A percentile compares a stretch with the other conserved stretches of the same genome.
phyloP scores from a whole-genome alignment of 2,888 invertebrate species.

The Gisinianus flammeolus region DNA sequence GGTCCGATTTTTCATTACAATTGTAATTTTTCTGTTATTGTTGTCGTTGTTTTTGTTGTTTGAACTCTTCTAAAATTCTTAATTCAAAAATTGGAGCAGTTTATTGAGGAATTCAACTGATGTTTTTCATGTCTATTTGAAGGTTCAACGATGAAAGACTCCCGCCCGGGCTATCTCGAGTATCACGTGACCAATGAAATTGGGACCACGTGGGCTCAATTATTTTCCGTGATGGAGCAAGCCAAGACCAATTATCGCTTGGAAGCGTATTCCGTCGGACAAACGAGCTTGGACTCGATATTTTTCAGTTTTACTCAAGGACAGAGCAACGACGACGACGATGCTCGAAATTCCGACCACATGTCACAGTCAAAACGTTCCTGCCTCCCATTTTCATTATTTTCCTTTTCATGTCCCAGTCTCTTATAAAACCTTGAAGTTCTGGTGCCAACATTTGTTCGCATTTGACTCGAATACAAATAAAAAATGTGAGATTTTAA shows the following conservation, averaged over 20 bases:
- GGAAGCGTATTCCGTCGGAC: slow-evolving; percentile 79
- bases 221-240: slow-evolving; percentile 66
- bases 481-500: no score
- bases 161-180: slow-evolving; percentile 73
- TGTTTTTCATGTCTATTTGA: not conserved
- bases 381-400: no score
- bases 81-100: not conserved
- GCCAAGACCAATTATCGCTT: slow-evolving; percentile 67
- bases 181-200: slow-evolving; percentile 69
- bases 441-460: no score
- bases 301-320: slow-evolving; percentile 15
- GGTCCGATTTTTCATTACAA: not conserved
- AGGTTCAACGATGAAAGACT: slow-evolving; percentile 66
- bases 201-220: slow-evolving; percentile 69
- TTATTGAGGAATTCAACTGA: not conserved
- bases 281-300: slow-evolving; percentile 77
- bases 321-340: no score
- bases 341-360: no score
- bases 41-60: not conserved
- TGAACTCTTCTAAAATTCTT: no score
- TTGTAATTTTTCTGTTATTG: not conserved
- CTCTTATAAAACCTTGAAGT: no score
- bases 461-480: no score
- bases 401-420: no score
- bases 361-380: no score